Conservation (phyloP, 2,113 vertebrate genomes). For the Aplodontia rufa region DNA sequence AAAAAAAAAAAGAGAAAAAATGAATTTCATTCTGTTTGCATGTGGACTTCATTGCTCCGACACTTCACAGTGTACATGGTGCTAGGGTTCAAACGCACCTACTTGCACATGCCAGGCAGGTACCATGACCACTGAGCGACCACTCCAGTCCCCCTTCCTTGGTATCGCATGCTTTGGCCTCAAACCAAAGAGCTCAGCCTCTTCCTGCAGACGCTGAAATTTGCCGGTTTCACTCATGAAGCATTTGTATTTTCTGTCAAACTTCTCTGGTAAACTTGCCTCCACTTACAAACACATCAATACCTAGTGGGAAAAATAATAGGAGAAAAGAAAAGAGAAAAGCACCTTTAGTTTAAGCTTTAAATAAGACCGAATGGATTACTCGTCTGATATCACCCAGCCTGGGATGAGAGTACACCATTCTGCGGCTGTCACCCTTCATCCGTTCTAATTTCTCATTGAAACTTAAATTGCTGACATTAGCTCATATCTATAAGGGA, state of each 20-base stretch:
- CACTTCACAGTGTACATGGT: too few species aligned
- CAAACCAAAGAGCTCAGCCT: slow-evolving; percentile 66
- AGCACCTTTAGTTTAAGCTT: slow-evolving; percentile 76
- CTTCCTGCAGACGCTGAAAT: slow-evolving; percentile 72
- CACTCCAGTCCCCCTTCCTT: slow-evolving; percentile 71
- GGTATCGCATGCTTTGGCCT: slow-evolving; percentile 73
- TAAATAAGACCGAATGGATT: slow-evolving; percentile 69
- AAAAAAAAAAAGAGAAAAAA: too few species aligned
- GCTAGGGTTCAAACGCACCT: too few species aligned
- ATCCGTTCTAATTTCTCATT: slow-evolving; percentile 55
- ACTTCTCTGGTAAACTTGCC: slow-evolving; percentile 78
- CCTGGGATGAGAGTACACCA: not conserved
- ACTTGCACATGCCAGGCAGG: too few species aligned
- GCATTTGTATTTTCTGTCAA: slow-evolving; percentile 61
- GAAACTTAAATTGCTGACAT: slow-evolving; percentile 31
- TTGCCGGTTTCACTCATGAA: slow-evolving; percentile 63
- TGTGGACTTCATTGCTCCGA: too few species aligned
- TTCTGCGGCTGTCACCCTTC: not conserved
- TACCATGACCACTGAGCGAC: too few species aligned
- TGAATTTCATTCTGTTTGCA: too few species aligned
- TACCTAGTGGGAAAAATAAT: slow-evolving; percentile 57
- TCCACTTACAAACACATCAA: slow-evolving; percentile 80
- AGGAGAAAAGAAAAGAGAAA: slow-evolving; percentile 69
- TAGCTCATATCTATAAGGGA: slow-evolving; percentile 19
- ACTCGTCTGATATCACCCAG: slow-evolving; percentile 26